Evolutionary conservation across 1,140 invertebrate species (phyloP), one percentile per base, ranked within the genome.

Genomic region (Zaprionus vittiger): DNA sequence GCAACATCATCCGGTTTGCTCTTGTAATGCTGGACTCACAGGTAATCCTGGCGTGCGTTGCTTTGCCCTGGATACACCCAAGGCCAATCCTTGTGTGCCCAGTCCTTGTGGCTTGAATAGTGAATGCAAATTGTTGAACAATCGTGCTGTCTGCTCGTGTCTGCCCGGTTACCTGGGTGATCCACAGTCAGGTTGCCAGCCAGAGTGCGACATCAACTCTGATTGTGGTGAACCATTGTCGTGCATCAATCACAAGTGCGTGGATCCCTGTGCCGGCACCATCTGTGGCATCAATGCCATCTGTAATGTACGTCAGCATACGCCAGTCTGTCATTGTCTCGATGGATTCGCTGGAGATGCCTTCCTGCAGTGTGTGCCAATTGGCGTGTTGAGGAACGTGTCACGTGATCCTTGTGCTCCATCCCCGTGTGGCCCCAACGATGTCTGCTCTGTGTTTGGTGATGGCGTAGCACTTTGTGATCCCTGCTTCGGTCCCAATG

Each of bases 51-150:
- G 96, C 17, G 93, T 95, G 12, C 94, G 95, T 76, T 98, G 97
- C 91, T 95, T 95, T 79, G 93, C 94, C 7, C 73, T 94, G 62
- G 92, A 93, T 76, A 71, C 78, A 20, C 89, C 90, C 4, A 94
- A 94, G 44, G 93, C 93, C 68, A 95, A 95, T 89, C 96, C 96
- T 9, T 97, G 97, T 84, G 93, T 94, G 73, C 96, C 96, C 61
- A 95, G 94, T 82, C 95, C 95, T 24, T 98, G 97, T 92, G 97
- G 97, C n/a, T 77, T 94, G 0, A 97, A 97, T 89, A 96, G 97
- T 0, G 91, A 96, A 47, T 97, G 97, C 90, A 94, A 95, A 93
- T 94, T 96, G 73, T 80, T 95, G 3, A 94, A 93, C 47, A 94
- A 95, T 54, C 93, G 95, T 77, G 95, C 96, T 20, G 94, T 96